These are phyloP conservation scores for Antennarius maculatus DNA, from an alignment of 2,797 vertebrate species.

Conservation along the genomic window DNA sequence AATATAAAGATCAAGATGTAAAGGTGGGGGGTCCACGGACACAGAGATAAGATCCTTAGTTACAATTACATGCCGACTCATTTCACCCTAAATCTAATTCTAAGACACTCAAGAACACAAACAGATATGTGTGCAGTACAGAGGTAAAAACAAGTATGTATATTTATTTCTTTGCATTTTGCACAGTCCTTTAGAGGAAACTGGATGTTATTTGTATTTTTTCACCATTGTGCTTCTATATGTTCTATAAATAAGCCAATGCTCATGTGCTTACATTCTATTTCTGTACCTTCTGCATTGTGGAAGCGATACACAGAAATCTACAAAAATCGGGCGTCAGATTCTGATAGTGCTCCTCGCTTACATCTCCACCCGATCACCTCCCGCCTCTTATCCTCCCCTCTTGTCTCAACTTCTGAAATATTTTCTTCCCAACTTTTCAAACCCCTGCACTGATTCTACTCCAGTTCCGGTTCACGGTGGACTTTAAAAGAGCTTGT, in stretches of 20 bases:
- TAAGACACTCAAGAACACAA: background rate
- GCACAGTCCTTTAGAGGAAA: too few relatives aligned
- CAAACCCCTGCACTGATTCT: slow-evolving; percentile 53
- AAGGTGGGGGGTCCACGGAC: background rate
- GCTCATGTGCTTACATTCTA: background rate
- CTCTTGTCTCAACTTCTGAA: slow-evolving; percentile 65
- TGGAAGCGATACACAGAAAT: slow-evolving; percentile 18
- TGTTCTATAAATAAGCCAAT: background rate
- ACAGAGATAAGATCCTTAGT: background rate
- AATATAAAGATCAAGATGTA: background rate
- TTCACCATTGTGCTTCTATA: background rate
- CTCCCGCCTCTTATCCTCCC: slow-evolving; percentile 47
- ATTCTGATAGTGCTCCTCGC: slow-evolving; percentile 49
- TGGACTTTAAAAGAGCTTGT: slow-evolving; percentile 69
- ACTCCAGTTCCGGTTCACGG: slow-evolving; percentile 52
- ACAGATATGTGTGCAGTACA: background rate
- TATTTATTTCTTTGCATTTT: too few relatives aligned
- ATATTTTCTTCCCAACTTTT: slow-evolving; percentile 43
- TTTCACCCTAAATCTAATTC: background rate
- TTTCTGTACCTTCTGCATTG: slow-evolving; percentile 16
- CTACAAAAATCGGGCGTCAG: slow-evolving; percentile 32
- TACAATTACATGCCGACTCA: background rate
- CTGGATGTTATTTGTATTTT: too few relatives aligned
- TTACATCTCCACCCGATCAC: slow-evolving; percentile 45
- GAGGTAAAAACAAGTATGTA: background rate